Conservation (phyloP, 2,888 invertebrate genomes). For the Sphecodes monilicornis region DNA sequence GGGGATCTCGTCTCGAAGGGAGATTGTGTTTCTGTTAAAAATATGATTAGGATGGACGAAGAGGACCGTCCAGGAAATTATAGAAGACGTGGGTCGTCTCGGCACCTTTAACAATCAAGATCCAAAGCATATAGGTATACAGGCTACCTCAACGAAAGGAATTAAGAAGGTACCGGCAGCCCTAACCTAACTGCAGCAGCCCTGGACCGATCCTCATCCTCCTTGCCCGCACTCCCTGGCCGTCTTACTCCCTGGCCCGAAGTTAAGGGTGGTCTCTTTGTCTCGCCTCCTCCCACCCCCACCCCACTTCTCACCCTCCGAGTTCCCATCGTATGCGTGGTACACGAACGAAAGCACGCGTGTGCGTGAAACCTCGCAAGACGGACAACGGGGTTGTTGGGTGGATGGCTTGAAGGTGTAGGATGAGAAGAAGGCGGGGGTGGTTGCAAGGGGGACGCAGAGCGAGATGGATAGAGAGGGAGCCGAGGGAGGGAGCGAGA, state of each 20-base stretch:
- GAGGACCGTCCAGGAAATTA: conserved; percentile 40
- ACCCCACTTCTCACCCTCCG: conserved; percentile 44
- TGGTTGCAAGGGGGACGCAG: conserved; percentile 58
- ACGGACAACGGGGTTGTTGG: conserved; percentile 79
- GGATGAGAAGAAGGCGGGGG: conserved; percentile 70
- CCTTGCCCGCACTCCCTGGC: conserved; percentile 61
- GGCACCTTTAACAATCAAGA: conserved; percentile 69
- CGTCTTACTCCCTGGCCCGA: conserved; percentile 74
- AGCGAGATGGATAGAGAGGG: conserved; percentile 43
- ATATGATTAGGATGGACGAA: conserved; percentile 44
- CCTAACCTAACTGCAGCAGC: conserved; percentile 74
- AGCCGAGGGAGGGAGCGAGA: conserved; percentile 42
- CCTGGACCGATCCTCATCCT: conserved; percentile 74
- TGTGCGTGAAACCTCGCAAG: conserved; percentile 80
- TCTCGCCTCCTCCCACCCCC: conserved; percentile 70
- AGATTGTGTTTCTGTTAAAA: conserved; percentile 14
- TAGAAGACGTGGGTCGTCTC: conserved; percentile 47
- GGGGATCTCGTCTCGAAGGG: neutral
- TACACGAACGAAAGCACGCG: conserved; percentile 74
- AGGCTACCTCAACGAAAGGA: conserved; percentile 70
- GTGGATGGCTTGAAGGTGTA: conserved; percentile 70
- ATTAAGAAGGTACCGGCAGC: conserved; percentile 73
- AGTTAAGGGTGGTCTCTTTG: conserved; percentile 80
- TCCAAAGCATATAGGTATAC: conserved; percentile 67
- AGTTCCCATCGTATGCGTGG: conserved; percentile 64